A percentile compares a stretch with the other conserved stretches of the same genome.
These are phyloP conservation scores for Limnephilus auricula DNA, from an alignment of 2,888 invertebrate genomes.

Conservation along the genomic window DNA sequence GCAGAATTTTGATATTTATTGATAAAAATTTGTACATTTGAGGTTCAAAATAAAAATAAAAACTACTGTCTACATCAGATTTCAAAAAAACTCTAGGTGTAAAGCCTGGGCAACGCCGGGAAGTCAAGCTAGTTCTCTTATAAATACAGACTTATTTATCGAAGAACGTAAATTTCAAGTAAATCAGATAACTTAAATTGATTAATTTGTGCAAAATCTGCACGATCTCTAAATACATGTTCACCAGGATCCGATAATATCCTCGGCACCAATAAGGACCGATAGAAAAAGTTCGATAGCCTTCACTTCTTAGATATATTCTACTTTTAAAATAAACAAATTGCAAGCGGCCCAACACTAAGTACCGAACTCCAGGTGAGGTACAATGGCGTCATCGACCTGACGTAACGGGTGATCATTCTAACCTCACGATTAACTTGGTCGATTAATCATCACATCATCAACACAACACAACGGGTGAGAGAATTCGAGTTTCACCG, in stretches of 20 bases:
- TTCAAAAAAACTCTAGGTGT: too few relatives aligned
- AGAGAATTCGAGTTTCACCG: not conserved
- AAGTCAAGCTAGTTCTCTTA: not conserved
- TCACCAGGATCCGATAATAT: not conserved
- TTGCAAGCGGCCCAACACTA: not conserved
- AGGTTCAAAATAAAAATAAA: too few relatives aligned
- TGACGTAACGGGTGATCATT: conserved; percentile 24
- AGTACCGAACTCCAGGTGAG: not conserved
- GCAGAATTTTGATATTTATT: too few relatives aligned
- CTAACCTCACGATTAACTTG: conserved; percentile 10
- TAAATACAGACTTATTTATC: not conserved
- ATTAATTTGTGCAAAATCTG: not conserved
- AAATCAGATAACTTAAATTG: not conserved
- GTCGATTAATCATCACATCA: not conserved
- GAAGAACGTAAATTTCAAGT: not conserved
- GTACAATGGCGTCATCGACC: conserved; percentile 17
- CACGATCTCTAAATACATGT: not conserved
- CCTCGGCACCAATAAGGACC: not conserved
- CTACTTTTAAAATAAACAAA: not conserved
- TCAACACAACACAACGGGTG: not conserved
- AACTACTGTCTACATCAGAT: too few relatives aligned
- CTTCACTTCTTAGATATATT: not conserved
- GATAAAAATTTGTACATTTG: too few relatives aligned
- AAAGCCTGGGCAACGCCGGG: too few relatives aligned
- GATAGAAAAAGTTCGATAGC: not conserved